Conservation (phyloP, 2,113 vertebrate genomes). For the Numenius arquata region DNA sequence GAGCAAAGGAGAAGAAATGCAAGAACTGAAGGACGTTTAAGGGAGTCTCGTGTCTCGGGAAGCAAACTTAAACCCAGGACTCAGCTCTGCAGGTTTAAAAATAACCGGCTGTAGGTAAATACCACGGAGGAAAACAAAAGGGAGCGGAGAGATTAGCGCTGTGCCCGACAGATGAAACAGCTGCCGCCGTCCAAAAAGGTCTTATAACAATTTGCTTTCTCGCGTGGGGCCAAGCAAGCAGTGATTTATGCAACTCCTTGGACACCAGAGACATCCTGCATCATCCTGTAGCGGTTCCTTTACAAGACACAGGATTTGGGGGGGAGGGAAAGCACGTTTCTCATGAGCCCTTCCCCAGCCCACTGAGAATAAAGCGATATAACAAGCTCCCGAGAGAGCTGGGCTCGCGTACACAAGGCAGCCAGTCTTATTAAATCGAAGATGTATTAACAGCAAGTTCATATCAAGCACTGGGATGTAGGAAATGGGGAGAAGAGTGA, state of each 20-base stretch:
- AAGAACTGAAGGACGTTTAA: background rate
- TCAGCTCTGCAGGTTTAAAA: background rate
- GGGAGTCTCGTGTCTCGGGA: background rate
- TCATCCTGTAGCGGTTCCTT: fast-evolving
- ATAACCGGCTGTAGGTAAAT: background rate
- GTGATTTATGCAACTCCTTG: background rate
- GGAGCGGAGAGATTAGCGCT: background rate
- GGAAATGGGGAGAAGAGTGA: background rate
- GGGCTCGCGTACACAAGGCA: background rate
- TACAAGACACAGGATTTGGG: fast-evolving
- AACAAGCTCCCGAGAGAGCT: background rate
- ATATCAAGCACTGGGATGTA: background rate
- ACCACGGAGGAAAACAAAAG: background rate
- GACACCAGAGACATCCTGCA: background rate
- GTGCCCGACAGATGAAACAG: background rate
- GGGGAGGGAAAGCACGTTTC: background rate
- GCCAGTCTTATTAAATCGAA: background rate
- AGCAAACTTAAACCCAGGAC: background rate
- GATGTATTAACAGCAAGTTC: background rate
- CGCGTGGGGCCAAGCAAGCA: background rate
- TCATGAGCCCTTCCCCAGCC: background rate
- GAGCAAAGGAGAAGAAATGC: background rate
- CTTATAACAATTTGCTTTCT: background rate
- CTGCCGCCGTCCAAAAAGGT: background rate
- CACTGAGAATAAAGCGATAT: background rate